These are phyloP conservation scores for Torymus texanus DNA, from an alignment of 2,888 invertebrate genomes.

Conservation along the genomic window DNA sequence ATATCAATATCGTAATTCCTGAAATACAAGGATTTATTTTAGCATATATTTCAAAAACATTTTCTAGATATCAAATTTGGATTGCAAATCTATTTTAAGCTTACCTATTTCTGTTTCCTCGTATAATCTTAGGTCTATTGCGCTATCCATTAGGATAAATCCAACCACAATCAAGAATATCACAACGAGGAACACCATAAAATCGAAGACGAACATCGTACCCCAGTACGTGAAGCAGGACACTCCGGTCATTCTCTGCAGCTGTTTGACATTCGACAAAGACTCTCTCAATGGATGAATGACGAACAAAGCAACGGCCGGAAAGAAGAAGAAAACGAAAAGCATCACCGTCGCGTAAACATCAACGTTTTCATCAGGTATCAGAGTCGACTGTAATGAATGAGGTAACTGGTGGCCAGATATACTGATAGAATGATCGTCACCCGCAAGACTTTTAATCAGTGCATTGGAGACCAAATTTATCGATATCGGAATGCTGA, in stretches of 20 bases:
- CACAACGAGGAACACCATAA: constrained; percentile 70
- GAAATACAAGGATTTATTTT: constrained; percentile 55
- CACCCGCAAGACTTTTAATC: constrained; percentile 63
- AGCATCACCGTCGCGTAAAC: constrained; percentile 59
- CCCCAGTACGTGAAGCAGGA: constrained; percentile 80
- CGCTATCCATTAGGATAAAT: constrained; percentile 64
- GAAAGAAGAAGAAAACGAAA: constrained; percentile 64
- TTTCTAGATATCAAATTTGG: background rate
- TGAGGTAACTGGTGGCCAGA: constrained; percentile 66
- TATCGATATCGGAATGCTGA: constrained; percentile 77
- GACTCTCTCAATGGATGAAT: constrained; percentile 81
- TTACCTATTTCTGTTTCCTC: constrained; percentile 44
- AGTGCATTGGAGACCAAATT: constrained; percentile 76
- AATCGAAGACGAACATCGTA: constrained; percentile 79
- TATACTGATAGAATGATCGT: constrained; percentile 64
- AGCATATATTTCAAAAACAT: background rate
- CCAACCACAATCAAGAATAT: constrained; percentile 62
- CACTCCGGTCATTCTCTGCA: constrained; percentile 83
- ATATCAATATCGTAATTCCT: constrained; percentile 80
- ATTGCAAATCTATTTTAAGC: background rate
- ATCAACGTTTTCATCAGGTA: constrained; percentile 52
- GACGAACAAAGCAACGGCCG: constrained; percentile 75
- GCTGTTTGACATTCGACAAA: constrained; percentile 79
- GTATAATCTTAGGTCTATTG: constrained; percentile 59
- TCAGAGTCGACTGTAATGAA: constrained; percentile 16